Base-by-base conservation (phyloP, 2,888 invertebrate species). In the Thymelicus sylvestris region DNA sequence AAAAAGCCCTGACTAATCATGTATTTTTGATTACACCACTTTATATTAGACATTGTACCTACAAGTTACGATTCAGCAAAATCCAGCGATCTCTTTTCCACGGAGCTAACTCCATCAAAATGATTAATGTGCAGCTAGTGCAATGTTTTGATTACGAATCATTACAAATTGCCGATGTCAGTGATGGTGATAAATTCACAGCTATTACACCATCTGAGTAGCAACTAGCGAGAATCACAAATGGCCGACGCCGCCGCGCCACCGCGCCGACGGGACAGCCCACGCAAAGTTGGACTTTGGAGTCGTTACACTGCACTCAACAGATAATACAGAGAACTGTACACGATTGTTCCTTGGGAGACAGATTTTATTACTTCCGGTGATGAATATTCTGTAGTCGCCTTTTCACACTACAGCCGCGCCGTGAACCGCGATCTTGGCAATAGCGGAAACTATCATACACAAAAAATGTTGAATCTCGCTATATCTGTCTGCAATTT, bases 141-240 rank as follows among this genome's bases (percentile, higher is more conserved):
- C 55, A 52, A 62, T 62, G 57, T 69, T 69, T 59, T 52, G 61
- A 60, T 69, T 62, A 63, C 59, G 62, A 72, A 65, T 63, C 52
- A 60, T 67, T 67, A 60, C 66, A 72, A 70, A 71, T 74, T 66
- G 72, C 66, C n/a, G 52, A 64, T 55, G 65, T 70, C 63, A 59
- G 31, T 50, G 68, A 44, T 67, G 52, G 63, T 63, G 63, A 66
- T 72, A 69, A 67, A 67, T 71, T 24, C 39, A 50, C 39, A 68
- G 61, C 60, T 72, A 70, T 74, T 74, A 71, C 72, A 69, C 66
- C 71, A 50, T 67, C 66, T 57, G 68, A 65, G 61, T 71, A 66
- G 67, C 57, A 63, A 72, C 31, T 31, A 31, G 31, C 63, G 15
- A 60, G 71, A 68, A 68, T 68, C 64, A 59, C 48, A 69, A 73